Percentiles rank a stretch among this genome's conserved stretches.
Conservation (phyloP, 1,140 invertebrate genomes). For the Cotesia glomerata region DNA sequence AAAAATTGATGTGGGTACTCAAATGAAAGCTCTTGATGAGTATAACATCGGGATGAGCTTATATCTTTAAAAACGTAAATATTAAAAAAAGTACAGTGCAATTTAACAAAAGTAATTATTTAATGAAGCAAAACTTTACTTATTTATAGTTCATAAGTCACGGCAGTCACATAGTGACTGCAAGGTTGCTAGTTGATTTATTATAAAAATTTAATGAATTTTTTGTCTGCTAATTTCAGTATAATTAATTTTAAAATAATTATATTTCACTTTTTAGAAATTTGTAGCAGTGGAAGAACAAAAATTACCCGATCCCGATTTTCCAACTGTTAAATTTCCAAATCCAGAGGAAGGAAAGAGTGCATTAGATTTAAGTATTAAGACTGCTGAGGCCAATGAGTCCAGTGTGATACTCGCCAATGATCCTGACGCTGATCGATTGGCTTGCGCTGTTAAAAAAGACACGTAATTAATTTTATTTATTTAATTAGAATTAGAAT, state of each 20-base stretch:
- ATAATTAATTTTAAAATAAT: constrained; percentile 1
- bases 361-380: constrained; percentile 84
- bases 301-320: constrained; percentile 92
- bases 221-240: no score
- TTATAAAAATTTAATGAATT: no score
- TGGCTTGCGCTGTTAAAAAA: constrained; percentile 88
- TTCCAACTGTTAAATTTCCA: constrained; percentile 95
- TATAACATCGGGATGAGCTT: no score
- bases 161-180: no score
- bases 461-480: constrained; percentile 50
- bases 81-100: no score
- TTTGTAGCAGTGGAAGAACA: constrained; percentile 84
- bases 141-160: no score
- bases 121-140: no score
- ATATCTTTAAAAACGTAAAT: no score
- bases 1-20: no score
- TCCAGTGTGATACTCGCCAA: constrained; percentile 90
- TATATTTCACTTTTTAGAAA: constrained; percentile 53
- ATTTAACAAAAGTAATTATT: no score
- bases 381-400: constrained; percentile 76
- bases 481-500: not conserved
- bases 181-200: no score
- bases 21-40: no score
- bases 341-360: constrained; percentile 97
- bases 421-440: constrained; percentile 97